phyloP scores from a whole-genome alignment of 2,113 vertebrate genomes.

The Myxocyprinus asiaticus region DNA sequence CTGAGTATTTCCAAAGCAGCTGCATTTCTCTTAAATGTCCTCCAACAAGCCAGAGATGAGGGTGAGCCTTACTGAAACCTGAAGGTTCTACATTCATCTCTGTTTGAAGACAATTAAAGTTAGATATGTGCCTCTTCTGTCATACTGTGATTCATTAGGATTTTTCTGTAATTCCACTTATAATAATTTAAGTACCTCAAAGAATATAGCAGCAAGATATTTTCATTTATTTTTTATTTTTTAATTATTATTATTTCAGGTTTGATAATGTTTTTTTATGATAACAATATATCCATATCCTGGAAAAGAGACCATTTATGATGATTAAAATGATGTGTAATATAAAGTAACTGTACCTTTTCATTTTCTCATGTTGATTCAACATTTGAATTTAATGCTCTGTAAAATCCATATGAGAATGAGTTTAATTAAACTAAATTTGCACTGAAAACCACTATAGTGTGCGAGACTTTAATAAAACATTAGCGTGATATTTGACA shows the following conservation, averaged over 20 bases:
- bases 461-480: slow-evolving; percentile 5
- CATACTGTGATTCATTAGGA: not conserved
- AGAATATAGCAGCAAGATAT: not conserved
- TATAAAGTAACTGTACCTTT: slow-evolving; percentile 42
- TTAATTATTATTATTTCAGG: slow-evolving; percentile 65
- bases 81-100: no score
- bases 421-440: slow-evolving; percentile 65
- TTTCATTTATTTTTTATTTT: slow-evolving; percentile 11
- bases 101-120: not conserved
- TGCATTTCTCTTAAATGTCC: slow-evolving; percentile 77
- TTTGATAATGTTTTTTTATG: slow-evolving; percentile 71
- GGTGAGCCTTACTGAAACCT: slow-evolving; percentile 66
- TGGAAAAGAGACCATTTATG: slow-evolving; percentile 79
- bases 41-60: slow-evolving; percentile 78
- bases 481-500: no score
- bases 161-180: not conserved
- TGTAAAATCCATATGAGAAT: slow-evolving; percentile 40
- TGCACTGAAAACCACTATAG: slow-evolving; percentile 58
- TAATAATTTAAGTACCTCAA: not conserved
- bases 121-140: not conserved
- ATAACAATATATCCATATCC: slow-evolving; percentile 62
- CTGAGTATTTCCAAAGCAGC: slow-evolving; percentile 81
- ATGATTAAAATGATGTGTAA: slow-evolving; percentile 27
- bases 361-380: slow-evolving; percentile 27
- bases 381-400: slow-evolving; percentile 30